phyloP scores from a whole-genome alignment of 1,140 invertebrate species.

The Calliopsis andreniformis region DNA sequence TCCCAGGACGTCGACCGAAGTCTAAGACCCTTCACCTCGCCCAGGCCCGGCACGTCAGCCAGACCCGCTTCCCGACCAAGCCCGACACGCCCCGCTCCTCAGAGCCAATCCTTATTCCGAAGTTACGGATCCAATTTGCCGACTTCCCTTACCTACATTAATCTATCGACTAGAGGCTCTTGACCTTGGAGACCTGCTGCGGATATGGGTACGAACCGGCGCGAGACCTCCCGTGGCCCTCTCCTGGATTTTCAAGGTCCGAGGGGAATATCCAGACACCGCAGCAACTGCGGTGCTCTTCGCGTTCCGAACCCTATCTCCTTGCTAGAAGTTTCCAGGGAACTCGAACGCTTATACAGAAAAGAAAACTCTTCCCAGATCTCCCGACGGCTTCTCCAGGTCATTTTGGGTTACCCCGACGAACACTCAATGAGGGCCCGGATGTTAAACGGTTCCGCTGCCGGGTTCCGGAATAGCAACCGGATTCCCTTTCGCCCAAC shows the following conservation, averaged over 20 bases:
- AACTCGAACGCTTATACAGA: constrained; percentile 84
- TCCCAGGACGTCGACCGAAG: constrained; percentile 13
- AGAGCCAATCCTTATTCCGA: constrained; percentile 91
- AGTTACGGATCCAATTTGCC: constrained; percentile 92
- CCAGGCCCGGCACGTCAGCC: constrained; percentile 77
- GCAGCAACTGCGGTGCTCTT: constrained; percentile 88
- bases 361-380: constrained; percentile 91
- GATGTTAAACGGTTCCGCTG: constrained; percentile 86
- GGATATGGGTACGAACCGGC: constrained; percentile 75
- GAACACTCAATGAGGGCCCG: constrained; percentile 81
- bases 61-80: constrained; percentile 79
- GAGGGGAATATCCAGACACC: constrained; percentile 85
- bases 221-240: constrained; percentile 83
- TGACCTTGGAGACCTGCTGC: constrained; percentile 69
- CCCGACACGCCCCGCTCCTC: constrained; percentile 86
- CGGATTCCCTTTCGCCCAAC: constrained; percentile 87
- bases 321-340: constrained; percentile 88
- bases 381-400: constrained; percentile 87
- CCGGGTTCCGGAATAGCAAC: constrained; percentile 89
- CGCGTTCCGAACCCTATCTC: constrained; percentile 87
- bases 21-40: constrained; percentile 59
- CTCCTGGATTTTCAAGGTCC: constrained; percentile 68
- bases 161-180: constrained; percentile 94
- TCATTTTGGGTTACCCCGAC: constrained; percentile 63
- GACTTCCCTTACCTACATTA: constrained; percentile 95